Percentiles rank a stretch among this genome's conserved stretches.
These are phyloP conservation scores for Drosophila limbata DNA, from an alignment of 2,888 invertebrate species.

Conservation along the genomic window DNA sequence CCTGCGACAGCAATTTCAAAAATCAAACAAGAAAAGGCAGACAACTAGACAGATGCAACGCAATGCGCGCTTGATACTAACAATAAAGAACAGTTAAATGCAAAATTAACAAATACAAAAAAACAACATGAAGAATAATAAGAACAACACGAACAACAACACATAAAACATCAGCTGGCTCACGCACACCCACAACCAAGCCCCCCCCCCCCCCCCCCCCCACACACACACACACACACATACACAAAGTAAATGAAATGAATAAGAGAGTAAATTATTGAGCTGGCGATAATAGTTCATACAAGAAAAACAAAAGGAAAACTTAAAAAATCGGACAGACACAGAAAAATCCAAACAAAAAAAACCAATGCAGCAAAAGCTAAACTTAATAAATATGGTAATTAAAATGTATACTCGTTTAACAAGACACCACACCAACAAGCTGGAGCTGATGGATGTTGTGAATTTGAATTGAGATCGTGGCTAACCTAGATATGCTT, in stretches of 20 bases:
- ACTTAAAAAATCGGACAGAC: constrained; percentile 1
- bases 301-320: constrained; percentile 27
- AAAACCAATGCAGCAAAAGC: constrained; percentile 44
- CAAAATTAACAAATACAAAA: constrained; percentile 40
- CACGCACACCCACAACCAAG: constrained; percentile 36
- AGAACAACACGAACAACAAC: constrained; percentile 50
- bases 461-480: constrained; percentile 43
- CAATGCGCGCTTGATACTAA: constrained; percentile 66
- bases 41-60: constrained; percentile 76
- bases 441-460: constrained; percentile 31
- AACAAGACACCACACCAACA: constrained; percentile 72
- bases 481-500: constrained; percentile 53
- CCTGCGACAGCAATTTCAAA: constrained; percentile 82
- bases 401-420: constrained; percentile 77
- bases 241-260: constrained; percentile 38
- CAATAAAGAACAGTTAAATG: constrained; percentile 52
- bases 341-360: constrained; percentile 12
- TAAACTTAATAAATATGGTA: constrained; percentile 62
- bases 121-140: constrained; percentile 26
- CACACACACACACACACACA: constrained; percentile 2
- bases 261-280: constrained; percentile 40
- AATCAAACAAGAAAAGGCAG: constrained; percentile 78
- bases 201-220: constrained; percentile 8
- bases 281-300: constrained; percentile 60
- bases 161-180: constrained; percentile 52